These are phyloP conservation scores for Carduelis carduelis DNA, from an alignment of 2,797 vertebrate genomes.

Conservation along the genomic window DNA sequence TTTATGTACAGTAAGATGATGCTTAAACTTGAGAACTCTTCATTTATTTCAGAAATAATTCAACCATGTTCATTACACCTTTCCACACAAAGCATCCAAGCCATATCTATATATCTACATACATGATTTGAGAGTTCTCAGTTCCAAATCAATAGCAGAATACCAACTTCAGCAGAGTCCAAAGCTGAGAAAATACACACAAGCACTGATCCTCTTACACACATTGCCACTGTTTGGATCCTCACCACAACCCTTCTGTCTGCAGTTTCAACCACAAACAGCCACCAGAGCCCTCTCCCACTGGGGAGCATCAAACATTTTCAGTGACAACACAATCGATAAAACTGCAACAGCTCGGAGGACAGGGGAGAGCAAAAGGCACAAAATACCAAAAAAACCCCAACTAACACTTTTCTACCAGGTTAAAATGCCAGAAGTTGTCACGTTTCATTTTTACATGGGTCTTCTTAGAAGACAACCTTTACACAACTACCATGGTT, in stretches of 20 bases:
- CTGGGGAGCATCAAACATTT: conserved; percentile 66
- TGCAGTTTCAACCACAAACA: conserved; percentile 76
- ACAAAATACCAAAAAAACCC: background rate
- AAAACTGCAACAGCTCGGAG: conserved; percentile 67
- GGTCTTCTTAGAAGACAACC: background rate
- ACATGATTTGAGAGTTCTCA: background rate
- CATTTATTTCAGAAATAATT: background rate
- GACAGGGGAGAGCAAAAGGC: background rate
- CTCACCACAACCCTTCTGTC: conserved; percentile 69
- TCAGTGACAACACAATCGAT: conserved; percentile 77
- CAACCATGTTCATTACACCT: background rate
- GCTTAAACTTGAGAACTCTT: background rate
- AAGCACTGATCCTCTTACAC: conserved; percentile 75
- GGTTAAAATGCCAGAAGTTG: background rate
- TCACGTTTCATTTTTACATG: background rate
- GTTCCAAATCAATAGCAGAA: conserved; percentile 1
- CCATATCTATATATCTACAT: background rate
- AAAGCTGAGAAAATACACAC: conserved; percentile 44
- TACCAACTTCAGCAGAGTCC: background rate
- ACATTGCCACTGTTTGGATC: conserved; percentile 70
- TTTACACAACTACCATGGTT: background rate
- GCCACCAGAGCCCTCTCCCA: conserved; percentile 68
- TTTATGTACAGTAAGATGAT: background rate
- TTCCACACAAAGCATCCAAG: background rate
- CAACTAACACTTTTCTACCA: background rate